Evolutionary conservation across 2,888 invertebrate species (phyloP), one percentile per base, ranked within the genome.

Genomic region (Papilio gigon): DNA sequence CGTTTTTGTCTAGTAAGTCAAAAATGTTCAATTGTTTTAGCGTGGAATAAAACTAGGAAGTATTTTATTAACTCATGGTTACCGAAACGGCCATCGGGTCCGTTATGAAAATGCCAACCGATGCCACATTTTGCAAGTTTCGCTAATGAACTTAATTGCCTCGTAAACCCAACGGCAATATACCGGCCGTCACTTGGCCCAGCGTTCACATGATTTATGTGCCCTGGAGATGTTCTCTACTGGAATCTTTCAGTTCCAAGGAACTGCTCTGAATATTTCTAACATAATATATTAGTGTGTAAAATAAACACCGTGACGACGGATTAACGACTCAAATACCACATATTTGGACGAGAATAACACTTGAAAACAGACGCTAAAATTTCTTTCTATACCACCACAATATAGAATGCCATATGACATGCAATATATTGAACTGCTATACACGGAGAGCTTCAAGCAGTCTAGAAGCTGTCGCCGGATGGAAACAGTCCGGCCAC

Each of bases 151-250:
- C 50, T 59, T 66, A 62, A 62, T 30, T 53, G 53, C 61, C 30
- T 67, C 62, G 62, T 62, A 67, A 67, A 67, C 22, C 33, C 33
- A 30, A 20, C n/a, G 17, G 12, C 33, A 4, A 12, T 27, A 22
- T 25, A 42, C 9, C 42, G 58, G 44, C 58, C 33, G 22, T 42
- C 27, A 17, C 44, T 60, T 37, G 47, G 40, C 50, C 11, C 4
- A 8, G 11, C 25, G 11, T 6, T 30, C 30, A 33, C 44, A 33
- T 65, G 44, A 44, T 66, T 66, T 47, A 66, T 47, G 17, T 14
- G 5, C 47, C 20, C 33, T 47, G 17, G 44, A 30, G 42, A 50
- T 17, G 14, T 50, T 35, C 14, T n/a, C 50, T 59, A 9, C 58
- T 35, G 50, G 35, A 64, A 25, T 25, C 11, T 11, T 40, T 27